Evolutionary conservation across 2,797 vertebrate genomes (phyloP).

Genomic region (Cercopithecus hamlyni): DNA sequence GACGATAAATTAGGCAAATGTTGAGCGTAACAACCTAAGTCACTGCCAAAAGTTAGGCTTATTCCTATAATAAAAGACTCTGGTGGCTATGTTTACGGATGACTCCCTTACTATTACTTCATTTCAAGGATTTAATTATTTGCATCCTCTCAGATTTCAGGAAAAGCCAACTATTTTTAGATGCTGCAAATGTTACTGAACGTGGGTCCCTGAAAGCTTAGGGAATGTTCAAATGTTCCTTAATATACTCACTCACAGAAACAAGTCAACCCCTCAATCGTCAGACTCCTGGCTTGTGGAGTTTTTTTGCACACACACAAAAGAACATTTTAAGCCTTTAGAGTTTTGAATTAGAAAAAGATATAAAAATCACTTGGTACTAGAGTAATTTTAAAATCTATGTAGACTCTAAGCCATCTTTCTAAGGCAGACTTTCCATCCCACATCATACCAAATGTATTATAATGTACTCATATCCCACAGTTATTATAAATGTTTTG

Average conservation of each 20-base stretch:
- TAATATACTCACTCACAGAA: background rate
- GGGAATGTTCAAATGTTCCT: conserved; percentile 59
- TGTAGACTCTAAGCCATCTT: background rate
- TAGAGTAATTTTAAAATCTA: background rate
- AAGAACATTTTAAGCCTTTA: conserved; percentile 26
- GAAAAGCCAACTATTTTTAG: conserved; percentile 60
- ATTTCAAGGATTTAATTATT: conserved; percentile 75
- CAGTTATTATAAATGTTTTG: background rate
- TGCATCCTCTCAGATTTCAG: conserved; percentile 62
- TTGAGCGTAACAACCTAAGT: conserved; percentile 60
- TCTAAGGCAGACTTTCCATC: conserved; percentile 37
- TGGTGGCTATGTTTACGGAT: conserved; percentile 74
- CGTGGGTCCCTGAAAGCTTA: background rate
- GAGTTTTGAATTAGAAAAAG: background rate
- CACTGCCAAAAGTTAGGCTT: conserved; percentile 69
- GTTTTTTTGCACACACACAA: background rate
- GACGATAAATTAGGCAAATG: conserved; percentile 72
- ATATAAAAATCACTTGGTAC: background rate
- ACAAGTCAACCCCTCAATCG: background rate
- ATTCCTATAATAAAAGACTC: conserved; percentile 70
- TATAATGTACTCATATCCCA: background rate
- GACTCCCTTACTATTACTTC: conserved; percentile 77
- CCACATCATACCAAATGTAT: background rate
- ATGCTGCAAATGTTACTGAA: conserved; percentile 74
- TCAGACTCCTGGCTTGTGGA: background rate